A percentile compares a stretch with the other conserved stretches of the same genome.
Evolutionary conservation across 23 tunicate species (phyloP).

Genomic region (Oikopleura dioica): DNA sequence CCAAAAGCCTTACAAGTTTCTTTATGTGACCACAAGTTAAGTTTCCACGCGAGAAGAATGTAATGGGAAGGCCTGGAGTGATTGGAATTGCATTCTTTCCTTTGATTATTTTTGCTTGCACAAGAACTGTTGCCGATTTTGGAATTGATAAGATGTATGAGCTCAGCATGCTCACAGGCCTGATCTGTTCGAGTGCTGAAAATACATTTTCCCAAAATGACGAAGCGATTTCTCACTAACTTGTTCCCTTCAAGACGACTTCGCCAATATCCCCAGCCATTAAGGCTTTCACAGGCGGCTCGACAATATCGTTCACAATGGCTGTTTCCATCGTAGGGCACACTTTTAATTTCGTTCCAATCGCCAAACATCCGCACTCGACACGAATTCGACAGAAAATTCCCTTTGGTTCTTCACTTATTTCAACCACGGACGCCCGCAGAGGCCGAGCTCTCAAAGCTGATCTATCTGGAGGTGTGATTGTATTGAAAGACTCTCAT

Average conservation of each 20-base stretch:
- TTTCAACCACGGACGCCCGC: background rate
- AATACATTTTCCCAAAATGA: no score
- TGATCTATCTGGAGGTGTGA: background rate
- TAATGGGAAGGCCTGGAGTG: conserved; percentile 10
- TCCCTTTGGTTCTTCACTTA: background rate
- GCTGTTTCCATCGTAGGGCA: conserved; percentile 6
- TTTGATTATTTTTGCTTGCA: background rate
- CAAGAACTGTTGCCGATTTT: background rate
- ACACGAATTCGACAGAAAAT: background rate
- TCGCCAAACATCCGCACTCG: background rate
- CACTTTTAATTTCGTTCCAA: background rate
- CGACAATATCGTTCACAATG: background rate
- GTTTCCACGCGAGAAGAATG: background rate
- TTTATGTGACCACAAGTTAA: background rate
- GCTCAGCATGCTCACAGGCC: background rate
- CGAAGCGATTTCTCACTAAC: no score
- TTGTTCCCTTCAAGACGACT: background rate
- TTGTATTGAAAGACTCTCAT: background rate
- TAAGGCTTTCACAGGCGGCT: background rate
- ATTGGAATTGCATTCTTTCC: background rate
- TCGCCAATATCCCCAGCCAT: background rate
- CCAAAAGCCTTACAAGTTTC: background rate
- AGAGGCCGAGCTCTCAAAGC: conserved; percentile 2
- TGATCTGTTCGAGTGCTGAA: background rate
- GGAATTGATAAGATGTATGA: background rate